Conservation (phyloP, 1,140 invertebrate genomes). For the Danaus plexippus region DNA sequence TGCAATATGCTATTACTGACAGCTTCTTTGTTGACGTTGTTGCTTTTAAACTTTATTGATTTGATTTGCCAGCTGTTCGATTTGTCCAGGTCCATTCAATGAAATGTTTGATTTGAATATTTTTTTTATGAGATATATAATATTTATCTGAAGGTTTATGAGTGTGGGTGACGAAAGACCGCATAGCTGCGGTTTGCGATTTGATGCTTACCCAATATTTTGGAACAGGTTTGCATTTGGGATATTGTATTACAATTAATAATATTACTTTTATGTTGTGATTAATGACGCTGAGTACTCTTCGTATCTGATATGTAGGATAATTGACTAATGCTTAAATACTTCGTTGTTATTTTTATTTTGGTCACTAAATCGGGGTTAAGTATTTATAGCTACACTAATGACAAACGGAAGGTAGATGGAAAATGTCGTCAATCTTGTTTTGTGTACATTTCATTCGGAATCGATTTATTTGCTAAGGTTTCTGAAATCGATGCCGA, state of each 20-base stretch:
- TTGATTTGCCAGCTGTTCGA: background rate
- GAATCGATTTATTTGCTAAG: constrained; percentile 14
- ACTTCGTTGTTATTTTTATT: background rate
- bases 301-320: background rate
- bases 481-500: constrained; percentile 9
- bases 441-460: background rate
- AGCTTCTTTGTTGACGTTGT: background rate
- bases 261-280: no score
- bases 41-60: constrained; percentile 1
- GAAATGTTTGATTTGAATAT: background rate
- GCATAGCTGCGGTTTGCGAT: constrained; percentile 8
- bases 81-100: background rate
- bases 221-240: constrained; percentile 1
- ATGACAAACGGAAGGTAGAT: background rate
- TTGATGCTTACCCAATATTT: constrained; percentile 8
- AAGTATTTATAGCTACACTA: background rate
- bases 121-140: background rate
- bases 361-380: background rate
- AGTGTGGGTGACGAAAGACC: background rate
- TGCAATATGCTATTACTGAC: constrained; percentile 13
- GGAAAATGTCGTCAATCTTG: no score
- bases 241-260: constrained; percentile 1
- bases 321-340: background rate
- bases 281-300: no score
- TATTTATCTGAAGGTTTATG: background rate